These are phyloP conservation scores for Xestia ashworthii DNA, from an alignment of 2,888 invertebrate genomes.

Conservation along the genomic window DNA sequence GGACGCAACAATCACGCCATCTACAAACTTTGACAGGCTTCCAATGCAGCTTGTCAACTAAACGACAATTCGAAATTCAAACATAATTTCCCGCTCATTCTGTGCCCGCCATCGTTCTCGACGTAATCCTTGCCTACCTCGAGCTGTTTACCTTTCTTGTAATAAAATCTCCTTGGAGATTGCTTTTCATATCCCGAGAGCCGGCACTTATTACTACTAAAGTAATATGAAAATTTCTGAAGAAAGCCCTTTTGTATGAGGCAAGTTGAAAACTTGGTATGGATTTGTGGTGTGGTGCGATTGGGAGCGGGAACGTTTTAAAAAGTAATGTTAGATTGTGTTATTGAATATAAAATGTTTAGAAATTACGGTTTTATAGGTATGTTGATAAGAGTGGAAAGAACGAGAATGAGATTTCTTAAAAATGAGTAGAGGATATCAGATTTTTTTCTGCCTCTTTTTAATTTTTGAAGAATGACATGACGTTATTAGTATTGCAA, in stretches of 20 bases:
- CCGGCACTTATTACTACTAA: slow-evolving; percentile 75
- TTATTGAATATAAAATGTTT: neutral
- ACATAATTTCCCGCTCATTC: slow-evolving; percentile 12
- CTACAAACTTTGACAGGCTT: neutral
- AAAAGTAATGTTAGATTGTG: neutral
- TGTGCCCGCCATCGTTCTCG: slow-evolving; percentile 10
- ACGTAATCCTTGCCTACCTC: slow-evolving; percentile 41
- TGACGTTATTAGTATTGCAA: neutral
- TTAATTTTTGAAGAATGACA: neutral
- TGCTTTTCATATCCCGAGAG: slow-evolving; percentile 63
- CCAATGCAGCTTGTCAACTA: neutral
- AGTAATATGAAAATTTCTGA: slow-evolving; percentile 82
- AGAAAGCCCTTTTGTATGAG: slow-evolving; percentile 80
- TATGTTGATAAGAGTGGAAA: neutral
- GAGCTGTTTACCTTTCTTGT: slow-evolving; percentile 58
- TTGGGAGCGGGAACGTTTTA: slow-evolving; percentile 45
- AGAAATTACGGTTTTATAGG: neutral
- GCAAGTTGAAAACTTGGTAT: slow-evolving; percentile 71
- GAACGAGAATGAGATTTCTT: neutral
- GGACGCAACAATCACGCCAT: neutral
- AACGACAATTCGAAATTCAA: neutral
- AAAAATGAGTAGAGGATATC: neutral
- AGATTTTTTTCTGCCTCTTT: neutral
- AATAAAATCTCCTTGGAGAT: slow-evolving; percentile 67
- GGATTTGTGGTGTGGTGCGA: slow-evolving; percentile 58